Conservation (phyloP, 2,113 vertebrate species). For the Paedocypris sp. region DNA sequence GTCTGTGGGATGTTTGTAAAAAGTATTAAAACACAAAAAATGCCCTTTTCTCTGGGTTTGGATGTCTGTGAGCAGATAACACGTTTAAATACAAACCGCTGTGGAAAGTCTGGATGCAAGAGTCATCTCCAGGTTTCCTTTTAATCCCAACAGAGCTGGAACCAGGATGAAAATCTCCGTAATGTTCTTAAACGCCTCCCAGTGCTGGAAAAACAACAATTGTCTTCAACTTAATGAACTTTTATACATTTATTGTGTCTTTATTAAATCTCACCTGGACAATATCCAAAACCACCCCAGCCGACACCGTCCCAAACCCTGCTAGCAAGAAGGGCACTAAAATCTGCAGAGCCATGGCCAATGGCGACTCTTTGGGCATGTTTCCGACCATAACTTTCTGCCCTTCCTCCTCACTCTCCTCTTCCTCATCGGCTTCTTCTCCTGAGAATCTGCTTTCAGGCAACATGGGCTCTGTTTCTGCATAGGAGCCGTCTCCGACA, state of each 20-base stretch:
- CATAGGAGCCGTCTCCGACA: constrained; percentile 54
- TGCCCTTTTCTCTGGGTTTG: too few species aligned
- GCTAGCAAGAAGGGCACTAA: constrained; percentile 85
- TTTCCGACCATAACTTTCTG: constrained; percentile 23
- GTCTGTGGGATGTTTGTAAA: too few species aligned
- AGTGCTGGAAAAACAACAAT: constrained; percentile 64
- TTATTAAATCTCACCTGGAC: constrained; percentile 88
- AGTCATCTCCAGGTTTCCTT: constrained; percentile 98
- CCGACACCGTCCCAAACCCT: constrained; percentile 90
- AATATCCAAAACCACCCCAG: constrained; percentile 92
- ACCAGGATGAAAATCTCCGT: constrained; percentile 98
- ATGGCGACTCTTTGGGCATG: constrained; percentile 78
- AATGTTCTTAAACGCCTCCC: constrained; percentile 88
- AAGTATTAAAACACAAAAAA: too few species aligned
- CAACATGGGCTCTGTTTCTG: constrained; percentile 79
- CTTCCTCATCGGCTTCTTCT: constrained; percentile 44
- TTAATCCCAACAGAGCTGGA: constrained; percentile 89
- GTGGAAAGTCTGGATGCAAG: constrained; percentile 92
- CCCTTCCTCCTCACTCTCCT: constrained; percentile 30
- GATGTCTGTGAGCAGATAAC: too few species aligned
- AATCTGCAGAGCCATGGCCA: constrained; percentile 87
- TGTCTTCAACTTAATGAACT: neutral
- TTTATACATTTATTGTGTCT: too few species aligned
- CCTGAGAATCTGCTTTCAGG: constrained; percentile 50
- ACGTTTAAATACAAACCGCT: constrained; percentile 69